Evolutionary conservation across 1,140 invertebrate species (phyloP), one percentile per base, ranked within the genome.

Genomic region (Elysia chlorotica): DNA sequence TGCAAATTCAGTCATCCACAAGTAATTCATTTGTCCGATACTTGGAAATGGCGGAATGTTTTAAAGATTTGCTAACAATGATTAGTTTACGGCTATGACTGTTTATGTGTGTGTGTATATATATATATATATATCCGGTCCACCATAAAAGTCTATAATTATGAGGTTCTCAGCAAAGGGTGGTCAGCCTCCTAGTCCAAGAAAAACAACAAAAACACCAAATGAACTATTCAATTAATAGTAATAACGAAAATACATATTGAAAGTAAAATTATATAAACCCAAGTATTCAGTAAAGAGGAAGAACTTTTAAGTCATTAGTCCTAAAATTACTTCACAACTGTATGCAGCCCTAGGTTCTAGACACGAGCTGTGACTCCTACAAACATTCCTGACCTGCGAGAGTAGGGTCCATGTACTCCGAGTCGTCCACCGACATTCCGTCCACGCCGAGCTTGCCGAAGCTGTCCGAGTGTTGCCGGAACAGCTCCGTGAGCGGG

Each of bases 371-470:
- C 14, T 48, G 54, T 23, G 28, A 56, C n/a, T 23, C n/a, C n/a
- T 23, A 5, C n/a, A 56, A 5, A 3, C n/a, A 59, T 25, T 2
- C 28, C 56, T 59, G 3, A 59, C 56, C 56, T 30, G 56, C 21
- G 4, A 59, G 33, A 2, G 2, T 59, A 25, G 30, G 2, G 17
- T 33, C 37, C 1, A 1, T 62, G 30, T 62, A 62, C 31, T 66
- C 33, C 10, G 65, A 31, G 2, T 48, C 62, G 21, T 73, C 61
- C 28, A 56, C 31, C 28, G 31, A 56, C 0, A 66, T 31, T 2
- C 63, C 17, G 71, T 56, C 71, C 38, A 65, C 71, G 33, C 68
- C 69, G 5, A 71, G 69, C 10, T 56, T 38, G 4, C 38, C 54
- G 25, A 71, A 71, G 2, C 69, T 61, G 21, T 71, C 69, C 0